Conservation (phyloP, 1,140 invertebrate genomes). For the Micrasema longulum region DNA sequence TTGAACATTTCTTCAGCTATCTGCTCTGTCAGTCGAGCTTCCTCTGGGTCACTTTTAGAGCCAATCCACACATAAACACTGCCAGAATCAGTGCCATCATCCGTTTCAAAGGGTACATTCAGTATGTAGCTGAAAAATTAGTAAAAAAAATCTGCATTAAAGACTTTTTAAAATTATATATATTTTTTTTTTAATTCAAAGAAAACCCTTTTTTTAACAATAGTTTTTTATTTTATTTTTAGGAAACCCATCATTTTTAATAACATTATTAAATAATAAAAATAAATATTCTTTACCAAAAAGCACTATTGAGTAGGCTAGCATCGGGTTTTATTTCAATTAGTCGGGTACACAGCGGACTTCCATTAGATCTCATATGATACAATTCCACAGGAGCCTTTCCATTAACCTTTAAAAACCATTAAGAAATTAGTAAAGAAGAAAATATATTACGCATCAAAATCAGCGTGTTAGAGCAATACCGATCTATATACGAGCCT, state of each 20-base stretch:
- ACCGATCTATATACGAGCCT: no score
- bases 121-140: slow-evolving; percentile 92
- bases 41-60: slow-evolving; percentile 87
- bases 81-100: slow-evolving; percentile 87
- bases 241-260: no score
- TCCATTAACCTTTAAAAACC: slow-evolving; percentile 56
- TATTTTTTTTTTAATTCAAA: no score
- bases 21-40: slow-evolving; percentile 89
- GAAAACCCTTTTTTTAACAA: no score
- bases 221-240: no score
- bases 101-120: slow-evolving; percentile 94
- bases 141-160: no score
- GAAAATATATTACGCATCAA: no score
- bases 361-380: slow-evolving; percentile 95
- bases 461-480: no score
- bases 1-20: slow-evolving; percentile 96
- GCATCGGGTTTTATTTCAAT: slow-evolving; percentile 91
- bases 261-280: no score
- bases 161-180: no score
- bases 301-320: slow-evolving; percentile 82
- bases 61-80: slow-evolving; percentile 99
- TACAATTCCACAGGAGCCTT: slow-evolving; percentile 88
- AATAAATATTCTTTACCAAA: slow-evolving; percentile 75
- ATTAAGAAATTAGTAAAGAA: no score
- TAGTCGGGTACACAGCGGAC: slow-evolving; percentile 91